These are phyloP conservation scores for Galleria mellonella DNA, from an alignment of 1,140 invertebrate genomes.

Conservation along the genomic window DNA sequence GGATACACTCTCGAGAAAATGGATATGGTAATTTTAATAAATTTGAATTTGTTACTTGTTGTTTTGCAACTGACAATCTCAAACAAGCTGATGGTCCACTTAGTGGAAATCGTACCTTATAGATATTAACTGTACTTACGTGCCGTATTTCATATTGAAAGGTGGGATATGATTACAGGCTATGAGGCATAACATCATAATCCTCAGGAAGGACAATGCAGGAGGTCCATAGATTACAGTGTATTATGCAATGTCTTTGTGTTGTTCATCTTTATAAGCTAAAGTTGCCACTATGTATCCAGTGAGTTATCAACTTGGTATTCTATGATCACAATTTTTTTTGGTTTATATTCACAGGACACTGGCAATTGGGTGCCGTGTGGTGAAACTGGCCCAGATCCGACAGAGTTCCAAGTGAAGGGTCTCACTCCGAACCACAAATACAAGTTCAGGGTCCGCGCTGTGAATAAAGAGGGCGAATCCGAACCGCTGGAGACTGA, in stretches of 20 bases:
- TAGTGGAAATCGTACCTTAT: not conserved
- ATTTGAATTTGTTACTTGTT: too few species aligned
- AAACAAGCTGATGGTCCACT: too few species aligned
- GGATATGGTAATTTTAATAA: constrained; percentile 77
- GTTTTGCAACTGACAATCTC: not conserved
- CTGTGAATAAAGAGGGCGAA: constrained; percentile 98
- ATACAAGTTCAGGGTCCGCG: constrained; percentile 98
- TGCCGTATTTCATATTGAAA: too few species aligned
- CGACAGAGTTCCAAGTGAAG: constrained; percentile 89
- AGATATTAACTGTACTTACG: not conserved
- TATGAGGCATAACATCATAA: too few species aligned
- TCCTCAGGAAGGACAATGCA: too few species aligned
- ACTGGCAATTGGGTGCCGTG: constrained; percentile 94
- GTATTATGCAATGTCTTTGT: too few species aligned
- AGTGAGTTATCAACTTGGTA: too few species aligned
- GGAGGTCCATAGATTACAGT: too few species aligned
- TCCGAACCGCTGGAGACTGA: constrained; percentile 96
- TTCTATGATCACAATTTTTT: too few species aligned
- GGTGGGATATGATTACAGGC: too few species aligned
- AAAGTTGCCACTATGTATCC: too few species aligned
- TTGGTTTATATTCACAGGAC: constrained; percentile 71
- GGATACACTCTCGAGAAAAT: constrained; percentile 98
- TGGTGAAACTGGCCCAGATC: constrained; percentile 90
- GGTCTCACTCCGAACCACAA: constrained; percentile 97
- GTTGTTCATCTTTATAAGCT: too few species aligned